Evolutionary conservation across 2,797 vertebrate species (phyloP).

Genomic region (Anabas testudineus): DNA sequence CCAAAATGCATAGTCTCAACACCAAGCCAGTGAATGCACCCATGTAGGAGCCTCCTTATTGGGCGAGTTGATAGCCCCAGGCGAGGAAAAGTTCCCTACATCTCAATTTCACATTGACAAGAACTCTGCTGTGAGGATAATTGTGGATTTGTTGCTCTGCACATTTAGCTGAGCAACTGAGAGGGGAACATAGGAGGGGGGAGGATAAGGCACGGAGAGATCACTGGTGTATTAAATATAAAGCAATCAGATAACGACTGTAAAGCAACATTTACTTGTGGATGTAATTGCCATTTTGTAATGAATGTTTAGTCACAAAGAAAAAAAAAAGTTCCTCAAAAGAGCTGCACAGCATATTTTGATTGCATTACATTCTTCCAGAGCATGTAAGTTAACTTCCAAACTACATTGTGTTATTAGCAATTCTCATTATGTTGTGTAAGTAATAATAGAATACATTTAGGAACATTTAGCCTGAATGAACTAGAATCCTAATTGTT

Average conservation of each 20-base stretch:
- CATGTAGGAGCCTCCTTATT: slow-evolving; percentile 28
- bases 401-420: slow-evolving; percentile 61
- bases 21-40: slow-evolving; percentile 35
- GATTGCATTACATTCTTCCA: slow-evolving; percentile 59
- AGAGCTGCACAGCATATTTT: slow-evolving; percentile 44
- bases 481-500: slow-evolving; percentile 34
- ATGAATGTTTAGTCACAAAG: slow-evolving; percentile 49
- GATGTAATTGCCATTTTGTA: slow-evolving; percentile 62
- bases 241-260: slow-evolving; percentile 53
- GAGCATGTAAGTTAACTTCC: slow-evolving; percentile 52
- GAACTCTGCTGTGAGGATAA: slow-evolving; percentile 63
- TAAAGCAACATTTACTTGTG: slow-evolving; percentile 61
- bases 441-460: slow-evolving; percentile 51
- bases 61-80: slow-evolving; percentile 31
- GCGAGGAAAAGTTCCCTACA: slow-evolving; percentile 41
- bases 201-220: slow-evolving; percentile 6
- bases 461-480: slow-evolving; percentile 44
- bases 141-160: slow-evolving; percentile 56
- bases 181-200: not conserved
- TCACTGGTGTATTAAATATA: slow-evolving; percentile 51
- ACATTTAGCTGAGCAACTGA: slow-evolving; percentile 19
- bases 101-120: slow-evolving; percentile 59
- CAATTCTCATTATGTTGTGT: slow-evolving; percentile 60
- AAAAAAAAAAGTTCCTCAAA: slow-evolving; percentile 35
- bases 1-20: slow-evolving; percentile 57